These are phyloP conservation scores for Cheilosia urbana DNA, from an alignment of 2,888 invertebrate species.

Conservation along the genomic window DNA sequence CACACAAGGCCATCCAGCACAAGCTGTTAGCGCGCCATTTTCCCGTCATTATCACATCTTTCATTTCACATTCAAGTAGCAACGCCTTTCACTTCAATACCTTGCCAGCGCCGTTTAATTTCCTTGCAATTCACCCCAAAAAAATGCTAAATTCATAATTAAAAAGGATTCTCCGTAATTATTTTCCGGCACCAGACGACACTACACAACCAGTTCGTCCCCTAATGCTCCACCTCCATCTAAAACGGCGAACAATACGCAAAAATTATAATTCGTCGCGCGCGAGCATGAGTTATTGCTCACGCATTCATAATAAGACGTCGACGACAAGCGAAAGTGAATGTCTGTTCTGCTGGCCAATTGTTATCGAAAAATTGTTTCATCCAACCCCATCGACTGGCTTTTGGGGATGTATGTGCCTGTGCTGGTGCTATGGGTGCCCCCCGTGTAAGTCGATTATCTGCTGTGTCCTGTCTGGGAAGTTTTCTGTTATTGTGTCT, in stretches of 20 bases:
- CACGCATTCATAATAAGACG: constrained; percentile 54
- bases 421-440: too few relatives aligned
- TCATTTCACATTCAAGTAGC: constrained; percentile 62
- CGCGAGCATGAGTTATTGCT: constrained; percentile 60
- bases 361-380: constrained; percentile 71
- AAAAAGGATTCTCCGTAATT: constrained; percentile 72
- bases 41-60: constrained; percentile 69
- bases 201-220: constrained; percentile 37
- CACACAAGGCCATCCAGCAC: constrained; percentile 37
- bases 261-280: constrained; percentile 57
- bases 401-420: background rate
- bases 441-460: constrained; percentile 65
- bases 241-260: constrained; percentile 65
- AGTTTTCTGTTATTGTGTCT: constrained; percentile 69
- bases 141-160: constrained; percentile 67
- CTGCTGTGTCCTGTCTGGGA: constrained; percentile 67
- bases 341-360: constrained; percentile 55
- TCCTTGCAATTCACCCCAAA: constrained; percentile 36
- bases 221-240: constrained; percentile 47
- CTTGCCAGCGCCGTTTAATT: constrained; percentile 50
- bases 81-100: constrained; percentile 15
- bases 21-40: constrained; percentile 61
- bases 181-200: constrained; percentile 57
- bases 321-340: constrained; percentile 46
- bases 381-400: constrained; percentile 53